Evolutionary conservation across 2,113 vertebrate genomes (phyloP), one percentile per base, ranked within the genome.

Genomic region (Oreotrochilus melanogaster): DNA sequence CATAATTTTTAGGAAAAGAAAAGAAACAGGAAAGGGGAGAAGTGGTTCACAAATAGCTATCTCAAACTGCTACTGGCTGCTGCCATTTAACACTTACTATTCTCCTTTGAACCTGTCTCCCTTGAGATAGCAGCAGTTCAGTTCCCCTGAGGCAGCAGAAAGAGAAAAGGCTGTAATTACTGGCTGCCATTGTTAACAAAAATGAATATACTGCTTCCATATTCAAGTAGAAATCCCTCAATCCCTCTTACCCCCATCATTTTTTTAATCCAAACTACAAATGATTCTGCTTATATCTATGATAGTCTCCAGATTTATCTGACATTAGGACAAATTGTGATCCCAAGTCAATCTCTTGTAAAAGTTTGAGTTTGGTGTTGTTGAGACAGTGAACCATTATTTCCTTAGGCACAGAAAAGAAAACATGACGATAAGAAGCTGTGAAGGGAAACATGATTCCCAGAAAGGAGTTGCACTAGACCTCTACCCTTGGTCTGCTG

Each of bases 91-190:
- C 35, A 37, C 35, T 37, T 37, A 8, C 8, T 37, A 37, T 37
- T 37, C 35, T 37, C 35, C 35, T 37, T 37, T 37, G 35, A 37
- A 37, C 35, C 35, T 37, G 61, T 23, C 43, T 93, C 53, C 65
- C 48, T 39, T 24, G 64, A 81, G 11, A 37, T 8, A 74, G 31
- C 69, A 94, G 70, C 33, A 74, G 65, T 64, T 78, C 81, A 53
- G 61, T 35, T 91, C 87, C 89, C 81, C 70, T 8, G 61, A 82
- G 74, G 78, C 74, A 82, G 35, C 5, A 56, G 85, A 75, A 72
- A 39, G 53, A 89, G 62, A 64, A 85, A 93, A 82, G 71, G 62
- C 66, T 89, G 53, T 82, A 93, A 95, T 95, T 94, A 88, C 78
- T 48, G n/a, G 61, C 81, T 92, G 51, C 48, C 22, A 76, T 57